Evolutionary conservation across 1,140 invertebrate genomes (phyloP).

Genomic region (Bicyclus anynana): DNA sequence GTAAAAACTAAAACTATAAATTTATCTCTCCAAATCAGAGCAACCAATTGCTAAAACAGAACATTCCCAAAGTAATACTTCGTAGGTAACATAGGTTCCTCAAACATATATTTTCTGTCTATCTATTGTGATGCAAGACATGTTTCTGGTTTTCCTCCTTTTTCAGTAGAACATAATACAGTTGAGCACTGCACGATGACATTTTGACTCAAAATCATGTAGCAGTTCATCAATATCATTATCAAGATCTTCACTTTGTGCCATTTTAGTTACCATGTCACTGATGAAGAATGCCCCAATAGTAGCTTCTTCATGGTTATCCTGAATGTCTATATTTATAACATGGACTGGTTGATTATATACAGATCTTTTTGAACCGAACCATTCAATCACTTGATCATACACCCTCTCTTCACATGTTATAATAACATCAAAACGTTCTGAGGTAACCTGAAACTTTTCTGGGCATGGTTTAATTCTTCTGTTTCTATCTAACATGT

Average conservation of each 20-base stretch:
- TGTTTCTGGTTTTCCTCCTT: too few species aligned
- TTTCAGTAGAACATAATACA: slow-evolving; percentile 95
- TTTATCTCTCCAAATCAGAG: too few species aligned
- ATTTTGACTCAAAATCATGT: slow-evolving; percentile 96
- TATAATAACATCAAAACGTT: slow-evolving; percentile 97
- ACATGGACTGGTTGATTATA: slow-evolving; percentile 95
- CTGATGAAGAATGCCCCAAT: slow-evolving; percentile 99
- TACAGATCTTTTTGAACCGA: slow-evolving; percentile 83
- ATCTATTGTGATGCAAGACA: too few species aligned
- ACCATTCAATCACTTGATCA: slow-evolving; percentile 92
- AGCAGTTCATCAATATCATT: slow-evolving; percentile 99
- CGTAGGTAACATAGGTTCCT: too few species aligned
- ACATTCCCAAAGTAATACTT: too few species aligned
- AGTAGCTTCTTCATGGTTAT: slow-evolving; percentile 99
- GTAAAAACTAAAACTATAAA: too few species aligned
- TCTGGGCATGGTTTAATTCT: slow-evolving; percentile 97
- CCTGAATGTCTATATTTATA: slow-evolving; percentile 99
- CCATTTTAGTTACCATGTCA: slow-evolving; percentile 94
- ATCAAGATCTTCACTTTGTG: slow-evolving; percentile 95
- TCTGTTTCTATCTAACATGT: slow-evolving; percentile 98
- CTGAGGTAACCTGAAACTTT: slow-evolving; percentile 93
- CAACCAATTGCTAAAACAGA: too few species aligned
- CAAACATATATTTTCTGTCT: too few species aligned
- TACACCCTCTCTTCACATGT: slow-evolving; percentile 99
- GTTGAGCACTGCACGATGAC: slow-evolving; percentile 92